phyloP scores from a whole-genome alignment of 64 coral and sea anemone genomes.

The Porites australiensis region DNA sequence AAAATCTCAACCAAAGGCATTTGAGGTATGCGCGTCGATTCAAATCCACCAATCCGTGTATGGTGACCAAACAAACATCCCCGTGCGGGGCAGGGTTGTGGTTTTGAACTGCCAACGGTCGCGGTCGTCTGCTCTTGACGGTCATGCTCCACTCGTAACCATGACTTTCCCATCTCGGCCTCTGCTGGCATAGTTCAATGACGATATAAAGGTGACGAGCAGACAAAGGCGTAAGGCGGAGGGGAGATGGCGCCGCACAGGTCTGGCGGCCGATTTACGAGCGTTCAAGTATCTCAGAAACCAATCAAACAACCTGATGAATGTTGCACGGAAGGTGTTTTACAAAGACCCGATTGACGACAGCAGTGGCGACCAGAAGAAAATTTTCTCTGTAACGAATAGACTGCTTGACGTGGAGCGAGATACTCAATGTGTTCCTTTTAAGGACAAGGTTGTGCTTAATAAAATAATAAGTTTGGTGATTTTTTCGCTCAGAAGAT shows the following conservation, averaged over 20 bases:
- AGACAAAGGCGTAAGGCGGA: slow-evolving; percentile 57
- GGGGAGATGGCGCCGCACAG: slow-evolving; percentile 53
- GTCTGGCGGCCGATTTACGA: slow-evolving; percentile 23
- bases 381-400: slow-evolving; percentile 63
- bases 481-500: not conserved
- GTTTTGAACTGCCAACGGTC: too few species aligned
- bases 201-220: slow-evolving; percentile 57
- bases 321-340: slow-evolving; percentile 31
- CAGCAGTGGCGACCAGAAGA: slow-evolving; percentile 39
- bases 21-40: too few species aligned
- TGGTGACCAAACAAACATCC: too few species aligned
- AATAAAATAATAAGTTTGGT: too few species aligned
- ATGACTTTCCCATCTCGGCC: not conserved
- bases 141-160: not conserved
- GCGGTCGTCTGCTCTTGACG: not conserved
- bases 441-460: too few species aligned
- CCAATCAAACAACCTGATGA: slow-evolving; percentile 29
- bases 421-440: not conserved
- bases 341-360: slow-evolving; percentile 55
- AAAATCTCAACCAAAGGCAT: too few species aligned
- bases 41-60: too few species aligned
- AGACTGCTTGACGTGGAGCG: slow-evolving; percentile 39
- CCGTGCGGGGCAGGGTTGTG: too few species aligned
- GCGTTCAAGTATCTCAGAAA: slow-evolving; percentile 21
- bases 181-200: slow-evolving; percentile 61